Evolutionary conservation across 2,113 vertebrate genomes (phyloP), one percentile per base, ranked within the genome.

Genomic region (Bufo gargarizans): DNA sequence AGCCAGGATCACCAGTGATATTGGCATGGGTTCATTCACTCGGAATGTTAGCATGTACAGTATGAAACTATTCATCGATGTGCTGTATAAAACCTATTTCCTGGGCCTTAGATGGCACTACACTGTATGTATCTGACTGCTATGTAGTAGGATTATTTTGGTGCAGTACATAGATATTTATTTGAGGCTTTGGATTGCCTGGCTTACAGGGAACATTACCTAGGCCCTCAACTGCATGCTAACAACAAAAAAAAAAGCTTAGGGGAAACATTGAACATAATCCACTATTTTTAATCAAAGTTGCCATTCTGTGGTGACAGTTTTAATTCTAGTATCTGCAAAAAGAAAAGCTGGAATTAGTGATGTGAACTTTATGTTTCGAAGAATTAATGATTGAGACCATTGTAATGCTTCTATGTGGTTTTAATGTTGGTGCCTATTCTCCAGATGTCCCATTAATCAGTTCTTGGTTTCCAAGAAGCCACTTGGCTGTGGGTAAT

Each of bases 401-500:
- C 3, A 20, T 10, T 58, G 50, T 55, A 74, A 85, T 65, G 12
- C 12, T 53, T 83, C 10, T 82, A 63, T 67, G 47, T 82, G 45
- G 81, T 19, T 19, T 22, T 82, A 0, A 47, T 65, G 59, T 67
- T 69, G 53, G 81, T 83, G n/a, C 80, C 80, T 45, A 77, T 83
- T 83, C 65, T 61, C 80, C 56, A 88, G 69, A 71, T 83, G 79
- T 77, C 71, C 69, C 47, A 83, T 72, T 61, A 88, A 76, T 88
- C 20, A 83, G 58, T 63, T 83, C 43, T 65, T 83, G 20, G n/a
- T 77, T 53, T 83, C 80, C 56, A 83, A 83, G 79, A 83, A 61
- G 72, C 20, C 58, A 63, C 45, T 88, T 88, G 86, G 80, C 86
- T 63, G 71, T 7, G 13, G 71, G 49, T 72, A 20, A 79, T 83